phyloP scores from a whole-genome alignment of 2,797 vertebrate species.

The Sciaenops ocellatus region DNA sequence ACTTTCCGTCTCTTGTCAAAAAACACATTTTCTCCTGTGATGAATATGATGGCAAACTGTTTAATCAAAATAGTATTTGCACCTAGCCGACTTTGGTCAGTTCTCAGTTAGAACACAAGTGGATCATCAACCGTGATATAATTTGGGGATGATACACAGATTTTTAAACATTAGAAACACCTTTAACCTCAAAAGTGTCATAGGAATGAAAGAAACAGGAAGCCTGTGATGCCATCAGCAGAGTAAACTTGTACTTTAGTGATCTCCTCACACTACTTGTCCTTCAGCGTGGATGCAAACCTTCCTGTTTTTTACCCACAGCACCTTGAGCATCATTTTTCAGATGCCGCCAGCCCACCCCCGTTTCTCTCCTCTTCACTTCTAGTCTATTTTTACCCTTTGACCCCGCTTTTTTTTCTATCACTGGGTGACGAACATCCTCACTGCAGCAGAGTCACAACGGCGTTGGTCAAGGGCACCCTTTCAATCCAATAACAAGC shows the following conservation, averaged over 20 bases:
- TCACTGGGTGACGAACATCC: constrained; percentile 38
- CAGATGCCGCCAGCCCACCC: constrained; percentile 1
- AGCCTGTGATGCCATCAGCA: constrained; percentile 4
- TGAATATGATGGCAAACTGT: neutral
- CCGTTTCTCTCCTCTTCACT: constrained; percentile 18
- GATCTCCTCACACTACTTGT: neutral
- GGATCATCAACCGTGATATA: neutral
- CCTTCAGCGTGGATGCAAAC: neutral
- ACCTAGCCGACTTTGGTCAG: neutral
- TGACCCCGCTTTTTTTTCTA: constrained; percentile 14
- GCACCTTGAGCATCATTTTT: constrained; percentile 2
- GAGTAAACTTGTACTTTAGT: too few species aligned
- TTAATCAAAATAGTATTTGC: neutral
- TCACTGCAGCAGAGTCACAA: constrained; percentile 33
- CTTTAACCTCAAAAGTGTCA: neutral
- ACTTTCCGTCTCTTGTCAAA: neutral
- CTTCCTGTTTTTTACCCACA: neutral
- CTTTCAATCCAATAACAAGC: constrained; percentile 66
- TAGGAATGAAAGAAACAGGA: neutral
- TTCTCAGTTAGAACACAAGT: neutral
- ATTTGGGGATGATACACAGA: neutral
- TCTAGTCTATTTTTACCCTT: constrained; percentile 2
- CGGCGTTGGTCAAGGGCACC: constrained; percentile 57
- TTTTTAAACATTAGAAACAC: neutral
- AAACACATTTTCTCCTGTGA: neutral